phyloP scores from a whole-genome alignment of 1,140 invertebrate genomes.

The Orchestia grillus region DNA sequence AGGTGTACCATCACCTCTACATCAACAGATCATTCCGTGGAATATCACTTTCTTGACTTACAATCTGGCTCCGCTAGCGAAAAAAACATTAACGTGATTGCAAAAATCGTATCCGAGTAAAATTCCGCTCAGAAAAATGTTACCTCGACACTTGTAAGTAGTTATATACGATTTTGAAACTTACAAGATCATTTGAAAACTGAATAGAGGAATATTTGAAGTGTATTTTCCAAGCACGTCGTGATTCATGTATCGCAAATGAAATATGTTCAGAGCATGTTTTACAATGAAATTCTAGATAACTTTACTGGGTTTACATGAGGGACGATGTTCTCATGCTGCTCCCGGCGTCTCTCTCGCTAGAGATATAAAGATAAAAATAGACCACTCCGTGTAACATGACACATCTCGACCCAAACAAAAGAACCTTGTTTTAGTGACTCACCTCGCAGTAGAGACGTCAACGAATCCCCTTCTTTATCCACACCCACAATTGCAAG shows the following conservation, averaged over 20 bases:
- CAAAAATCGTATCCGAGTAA: background rate
- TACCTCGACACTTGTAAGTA: background rate
- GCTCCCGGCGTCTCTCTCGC: background rate
- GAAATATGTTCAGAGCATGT: background rate
- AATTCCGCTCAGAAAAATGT: background rate
- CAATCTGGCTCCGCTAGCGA: background rate
- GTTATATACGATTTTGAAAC: background rate
- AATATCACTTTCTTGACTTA: background rate
- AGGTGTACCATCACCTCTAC: background rate
- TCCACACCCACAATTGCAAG: background rate
- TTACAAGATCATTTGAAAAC: background rate
- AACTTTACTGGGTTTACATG: background rate
- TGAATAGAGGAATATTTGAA: background rate
- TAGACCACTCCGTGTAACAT: background rate
- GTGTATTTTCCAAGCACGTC: background rate
- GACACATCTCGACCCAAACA: background rate
- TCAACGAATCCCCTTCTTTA: background rate
- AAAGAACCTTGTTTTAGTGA: background rate
- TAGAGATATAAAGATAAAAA: background rate
- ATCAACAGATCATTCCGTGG: background rate
- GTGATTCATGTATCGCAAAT: background rate
- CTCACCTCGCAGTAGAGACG: background rate
- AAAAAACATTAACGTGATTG: background rate
- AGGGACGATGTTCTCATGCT: background rate
- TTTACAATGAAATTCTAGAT: background rate